Evolutionary conservation across 2,113 vertebrate genomes (phyloP).

Genomic region (Lagenorhynchus albirostris): DNA sequence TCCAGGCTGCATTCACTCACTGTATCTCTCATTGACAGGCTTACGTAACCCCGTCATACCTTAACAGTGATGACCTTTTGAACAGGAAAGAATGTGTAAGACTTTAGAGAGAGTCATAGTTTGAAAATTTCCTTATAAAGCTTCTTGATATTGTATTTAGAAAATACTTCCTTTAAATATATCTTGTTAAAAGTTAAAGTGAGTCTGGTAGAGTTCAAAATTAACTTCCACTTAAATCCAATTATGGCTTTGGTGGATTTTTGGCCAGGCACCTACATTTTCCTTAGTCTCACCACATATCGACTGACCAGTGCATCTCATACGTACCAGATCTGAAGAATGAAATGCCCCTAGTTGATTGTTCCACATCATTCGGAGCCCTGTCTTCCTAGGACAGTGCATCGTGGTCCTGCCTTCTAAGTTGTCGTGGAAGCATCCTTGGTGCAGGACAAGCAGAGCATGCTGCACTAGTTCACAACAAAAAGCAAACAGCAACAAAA

Average conservation of each 20-base stretch:
- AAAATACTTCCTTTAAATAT: slow-evolving; percentile 21
- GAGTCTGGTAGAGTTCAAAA: not conserved
- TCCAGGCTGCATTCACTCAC: slow-evolving; percentile 1
- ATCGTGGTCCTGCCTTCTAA: not conserved
- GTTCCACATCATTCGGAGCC: not conserved
- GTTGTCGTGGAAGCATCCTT: not conserved
- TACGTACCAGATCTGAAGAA: not conserved
- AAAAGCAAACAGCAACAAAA: not conserved
- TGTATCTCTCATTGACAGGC: not conserved
- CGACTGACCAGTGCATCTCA: not conserved
- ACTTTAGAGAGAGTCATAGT: not conserved
- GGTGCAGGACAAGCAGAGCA: not conserved
- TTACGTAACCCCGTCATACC: not conserved
- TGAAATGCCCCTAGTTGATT: not conserved
- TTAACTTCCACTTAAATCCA: not conserved
- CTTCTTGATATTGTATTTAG: not conserved
- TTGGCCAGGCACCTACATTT: not conserved
- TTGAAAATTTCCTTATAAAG: slow-evolving; percentile 28
- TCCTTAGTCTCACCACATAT: not conserved
- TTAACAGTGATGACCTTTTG: not conserved
- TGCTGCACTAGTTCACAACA: not conserved
- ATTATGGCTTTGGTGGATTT: not conserved
- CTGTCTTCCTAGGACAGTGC: not conserved
- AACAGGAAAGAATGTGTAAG: not conserved
- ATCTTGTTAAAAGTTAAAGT: slow-evolving; percentile 21